Evolutionary conservation across 2,113 vertebrate species (phyloP).

Genomic region (Pomatostomus ruficeps): DNA sequence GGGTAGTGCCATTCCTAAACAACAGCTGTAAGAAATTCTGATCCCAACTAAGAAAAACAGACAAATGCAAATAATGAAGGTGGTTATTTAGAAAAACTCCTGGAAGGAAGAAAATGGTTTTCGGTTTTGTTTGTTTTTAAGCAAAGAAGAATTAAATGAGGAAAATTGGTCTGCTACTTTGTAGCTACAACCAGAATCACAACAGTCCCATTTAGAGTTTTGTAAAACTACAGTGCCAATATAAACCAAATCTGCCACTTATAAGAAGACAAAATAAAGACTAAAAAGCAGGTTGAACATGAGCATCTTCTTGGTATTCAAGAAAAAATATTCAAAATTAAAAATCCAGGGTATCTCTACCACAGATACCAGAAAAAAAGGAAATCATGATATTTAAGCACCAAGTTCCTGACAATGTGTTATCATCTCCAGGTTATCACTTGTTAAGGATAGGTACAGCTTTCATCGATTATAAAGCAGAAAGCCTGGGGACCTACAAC

Average conservation of each 20-base stretch:
- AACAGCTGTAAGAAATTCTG: not conserved
- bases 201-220: not conserved
- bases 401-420: not conserved
- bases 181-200: not conserved
- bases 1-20: not conserved
- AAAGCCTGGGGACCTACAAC: fast-evolving
- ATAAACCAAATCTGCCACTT: not conserved
- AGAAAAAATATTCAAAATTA: not conserved
- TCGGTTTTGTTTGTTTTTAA: not conserved
- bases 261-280: not conserved
- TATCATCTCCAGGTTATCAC: not conserved
- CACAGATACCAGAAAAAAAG: not conserved
- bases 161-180: not conserved
- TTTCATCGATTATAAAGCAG: not conserved
- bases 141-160: not conserved
- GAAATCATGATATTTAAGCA: not conserved
- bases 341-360: not conserved
- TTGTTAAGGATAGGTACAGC: not conserved
- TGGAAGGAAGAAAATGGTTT: not conserved
- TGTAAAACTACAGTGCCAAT: not conserved
- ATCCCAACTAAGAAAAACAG: not conserved
- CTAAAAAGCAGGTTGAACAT: not conserved
- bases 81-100: not conserved
- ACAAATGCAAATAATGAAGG: not conserved
- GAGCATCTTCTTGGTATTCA: not conserved